phyloP scores from a whole-genome alignment of 2,888 invertebrate genomes.

The Calameuta pallipes region DNA sequence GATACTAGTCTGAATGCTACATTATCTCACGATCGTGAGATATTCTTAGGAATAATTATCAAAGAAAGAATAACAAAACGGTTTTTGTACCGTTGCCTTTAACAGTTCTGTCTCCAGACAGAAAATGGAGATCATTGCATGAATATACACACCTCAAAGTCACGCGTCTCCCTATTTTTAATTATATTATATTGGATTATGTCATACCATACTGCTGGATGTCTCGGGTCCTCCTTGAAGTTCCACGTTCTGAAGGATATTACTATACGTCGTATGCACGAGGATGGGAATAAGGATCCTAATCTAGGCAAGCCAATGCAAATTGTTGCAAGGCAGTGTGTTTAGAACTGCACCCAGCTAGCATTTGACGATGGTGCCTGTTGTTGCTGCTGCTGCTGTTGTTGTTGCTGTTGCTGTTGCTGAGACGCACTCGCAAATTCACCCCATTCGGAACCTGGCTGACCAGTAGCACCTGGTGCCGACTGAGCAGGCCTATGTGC shows the following conservation, averaged over 20 bases:
- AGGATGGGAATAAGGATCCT: neutral
- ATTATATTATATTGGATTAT: neutral
- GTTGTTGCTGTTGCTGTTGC: slow-evolving; percentile 38
- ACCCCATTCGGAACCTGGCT: slow-evolving; percentile 77
- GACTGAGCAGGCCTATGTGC: slow-evolving; percentile 76
- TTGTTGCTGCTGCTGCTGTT: slow-evolving; percentile 34
- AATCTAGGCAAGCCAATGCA: neutral
- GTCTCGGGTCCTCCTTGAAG: neutral
- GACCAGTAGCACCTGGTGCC: slow-evolving; percentile 62
- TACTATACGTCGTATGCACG: neutral
- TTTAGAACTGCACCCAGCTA: slow-evolving; percentile 66
- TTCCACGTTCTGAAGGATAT: neutral
- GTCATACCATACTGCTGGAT: neutral
- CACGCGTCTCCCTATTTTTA: neutral
- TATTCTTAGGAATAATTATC: neutral
- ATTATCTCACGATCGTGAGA: neutral
- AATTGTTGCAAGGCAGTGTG: neutral
- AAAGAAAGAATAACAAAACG: neutral
- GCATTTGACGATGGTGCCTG: slow-evolving; percentile 54
- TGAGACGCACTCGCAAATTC: slow-evolving; percentile 74
- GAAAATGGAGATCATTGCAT: neutral
- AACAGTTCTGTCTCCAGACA: neutral
- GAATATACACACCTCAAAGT: neutral
- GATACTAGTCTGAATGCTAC: neutral
- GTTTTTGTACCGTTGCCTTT: neutral